Evolutionary conservation across 2,113 vertebrate genomes (phyloP), one percentile per base, ranked within the genome.

Genomic region (Rhinogobius similis): DNA sequence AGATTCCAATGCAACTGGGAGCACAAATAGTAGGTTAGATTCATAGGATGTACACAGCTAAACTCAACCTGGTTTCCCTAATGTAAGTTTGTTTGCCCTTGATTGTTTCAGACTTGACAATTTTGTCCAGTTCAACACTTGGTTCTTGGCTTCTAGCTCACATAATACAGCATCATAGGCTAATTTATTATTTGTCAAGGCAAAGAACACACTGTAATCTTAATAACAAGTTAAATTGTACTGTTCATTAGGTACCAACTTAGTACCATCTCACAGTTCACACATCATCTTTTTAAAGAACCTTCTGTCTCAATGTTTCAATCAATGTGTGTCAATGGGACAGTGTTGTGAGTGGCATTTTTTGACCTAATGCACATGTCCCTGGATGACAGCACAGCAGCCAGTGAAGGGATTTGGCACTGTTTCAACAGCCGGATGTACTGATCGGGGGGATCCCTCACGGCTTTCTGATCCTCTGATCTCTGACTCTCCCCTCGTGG

Each of bases 381-480:
- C 81, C 75, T 69, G 78, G 64, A 53, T 77, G 79, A 80, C 77
- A 80, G 58, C 77, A 73, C 70, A 76, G 74, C 70, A 66, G 77
- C 65, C 27, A 41, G 75, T 79, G 76, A 76, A 65, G 72, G 81
- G 62, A 65, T 73, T 83, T 88, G 76, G 78, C 58, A 77, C 71
- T 68, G 68, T 75, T 79, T 85, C 81, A 79, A 43, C 70, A 73
- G 62, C 0, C 38, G 66, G 68, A 82, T 78, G 82, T 80, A 58
- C 77, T 75, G 79, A 88, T 84, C 83, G 79, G 70, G 69, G n/a
- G 71, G 67, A 73, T 69, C 74, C 74, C 62, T 72, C 50, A 65
- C 70, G 55, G 77, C 68, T 75, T 79, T 61, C 67, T 80, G 76
- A 78, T 77, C 74, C 77, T 48, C 77, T 90, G 86, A 90, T 83